Evolutionary conservation across 2,888 invertebrate genomes (phyloP).

Genomic region (Torymus texanus): DNA sequence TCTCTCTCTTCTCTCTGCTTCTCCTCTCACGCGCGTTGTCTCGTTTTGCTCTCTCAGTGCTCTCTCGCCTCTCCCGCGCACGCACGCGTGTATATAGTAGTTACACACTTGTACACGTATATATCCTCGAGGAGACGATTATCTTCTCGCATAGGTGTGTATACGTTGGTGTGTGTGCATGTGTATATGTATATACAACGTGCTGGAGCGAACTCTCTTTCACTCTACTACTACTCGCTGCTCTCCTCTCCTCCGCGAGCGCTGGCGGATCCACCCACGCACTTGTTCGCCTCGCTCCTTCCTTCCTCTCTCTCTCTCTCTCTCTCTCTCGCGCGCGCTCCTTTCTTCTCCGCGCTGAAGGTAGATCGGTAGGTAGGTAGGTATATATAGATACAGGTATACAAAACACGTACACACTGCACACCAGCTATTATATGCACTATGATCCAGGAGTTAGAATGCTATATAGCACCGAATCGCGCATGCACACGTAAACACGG

Average conservation of each 20-base stretch:
- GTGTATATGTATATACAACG: no score
- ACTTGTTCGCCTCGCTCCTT: conserved; percentile 11
- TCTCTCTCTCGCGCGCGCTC: neutral
- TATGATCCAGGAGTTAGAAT: no score
- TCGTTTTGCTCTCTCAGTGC: neutral
- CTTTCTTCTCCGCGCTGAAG: conserved; percentile 2
- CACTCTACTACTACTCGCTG: neutral
- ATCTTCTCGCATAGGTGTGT: neutral
- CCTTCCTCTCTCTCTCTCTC: conserved; percentile 16
- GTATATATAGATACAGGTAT: no score
- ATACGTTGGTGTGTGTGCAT: no score
- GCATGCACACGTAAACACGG: neutral
- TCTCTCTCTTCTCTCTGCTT: conserved; percentile 16
- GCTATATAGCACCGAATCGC: no score
- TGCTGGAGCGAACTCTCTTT: neutral
- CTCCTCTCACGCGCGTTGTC: neutral
- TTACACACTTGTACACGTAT: conserved; percentile 13
- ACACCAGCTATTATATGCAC: no score
- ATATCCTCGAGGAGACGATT: conserved; percentile 34
- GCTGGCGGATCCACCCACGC: conserved; percentile 45
- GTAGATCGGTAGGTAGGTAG: no score
- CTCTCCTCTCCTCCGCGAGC: neutral
- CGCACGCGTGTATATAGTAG: neutral
- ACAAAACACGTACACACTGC: no score
- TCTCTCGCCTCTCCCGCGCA: neutral